Evolutionary conservation across 2,888 invertebrate species (phyloP).

Genomic region (Phyllotreta cruciferae): DNA sequence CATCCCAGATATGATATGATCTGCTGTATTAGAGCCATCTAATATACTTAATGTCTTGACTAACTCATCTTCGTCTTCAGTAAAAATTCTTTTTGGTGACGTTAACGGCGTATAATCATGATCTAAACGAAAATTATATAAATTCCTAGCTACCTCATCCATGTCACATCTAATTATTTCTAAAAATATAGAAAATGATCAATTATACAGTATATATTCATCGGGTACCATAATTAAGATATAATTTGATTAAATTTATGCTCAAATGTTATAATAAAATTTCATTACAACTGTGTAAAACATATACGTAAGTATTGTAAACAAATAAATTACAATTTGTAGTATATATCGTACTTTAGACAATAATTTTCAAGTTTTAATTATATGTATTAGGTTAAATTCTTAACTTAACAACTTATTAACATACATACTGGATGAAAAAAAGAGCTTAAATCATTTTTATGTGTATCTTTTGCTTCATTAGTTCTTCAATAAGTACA

Average conservation of each 20-base stretch:
- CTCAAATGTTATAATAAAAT: not conserved
- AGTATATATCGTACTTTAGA: too few species aligned
- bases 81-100: constrained; percentile 66
- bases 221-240: too few species aligned
- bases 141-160: constrained; percentile 59
- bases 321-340: too few species aligned
- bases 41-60: constrained; percentile 57
- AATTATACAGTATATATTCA: not conserved
- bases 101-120: constrained; percentile 81
- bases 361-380: too few species aligned
- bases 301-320: too few species aligned
- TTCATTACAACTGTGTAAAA: too few species aligned
- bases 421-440: too few species aligned
- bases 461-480: too few species aligned
- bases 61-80: constrained; percentile 56
- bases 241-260: constrained; percentile 1
- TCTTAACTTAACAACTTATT: too few species aligned
- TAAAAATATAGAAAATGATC: constrained; percentile 34
- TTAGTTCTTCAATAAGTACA: too few species aligned
- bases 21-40: constrained; percentile 49
- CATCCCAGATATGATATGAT: constrained; percentile 20
- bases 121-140: constrained; percentile 74
- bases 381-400: too few species aligned
- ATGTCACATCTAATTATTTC: constrained; percentile 49
- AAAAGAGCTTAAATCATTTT: too few species aligned